Evolutionary conservation across 1,140 invertebrate species (phyloP), one percentile per base, ranked within the genome.

Genomic region (Monomorium pharaonis): DNA sequence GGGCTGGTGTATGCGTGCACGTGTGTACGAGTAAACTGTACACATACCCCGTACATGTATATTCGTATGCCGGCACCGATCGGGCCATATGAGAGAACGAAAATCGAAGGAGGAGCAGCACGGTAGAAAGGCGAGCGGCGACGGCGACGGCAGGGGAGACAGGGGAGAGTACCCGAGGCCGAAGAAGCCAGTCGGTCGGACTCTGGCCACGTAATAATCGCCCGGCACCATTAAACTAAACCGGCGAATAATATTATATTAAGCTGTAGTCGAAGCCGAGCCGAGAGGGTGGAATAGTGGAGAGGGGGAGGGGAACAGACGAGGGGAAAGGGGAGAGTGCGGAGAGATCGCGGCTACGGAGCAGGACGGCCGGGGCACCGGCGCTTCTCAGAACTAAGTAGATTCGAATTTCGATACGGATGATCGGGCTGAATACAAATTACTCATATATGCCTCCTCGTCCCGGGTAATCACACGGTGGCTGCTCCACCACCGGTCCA

Each of bases 371-470:
- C 87, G 89, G 87, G 85, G 90, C 86, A 86, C 85, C 86, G 78
- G 54, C 80, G 89, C 92, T 95, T 95, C 94, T 95, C 94, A 95
- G 95, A 95, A 95, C 95, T 95, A 95, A 95, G 95, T 95, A 95
- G 95, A 95, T 95, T 95, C 94, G 95, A 95, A 95, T 95, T 95
- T 95, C 94, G 95, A 95, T 95, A 95, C 94, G 95, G 94, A 95
- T 95, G 94, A 95, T 95, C 95, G 93, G 93, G 94, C 94, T 95
- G 95, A 95, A 95, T 95, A 95, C 95, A 95, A 95, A 95, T 95
- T 95, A 95, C 94, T 95, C 94, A 94, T 95, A 95, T 95, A 94
- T 95, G 90, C 92, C 93, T 90, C 91, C 92, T 91, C 89, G 91
- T 89, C 84, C 81, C 54, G 91, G 91, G 93, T 95, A 95, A 94